A percentile compares a stretch with the other conserved stretches of the same genome.
Evolutionary conservation across 2,888 invertebrate species (phyloP).

Genomic region (Chaitophorus viminalis): DNA sequence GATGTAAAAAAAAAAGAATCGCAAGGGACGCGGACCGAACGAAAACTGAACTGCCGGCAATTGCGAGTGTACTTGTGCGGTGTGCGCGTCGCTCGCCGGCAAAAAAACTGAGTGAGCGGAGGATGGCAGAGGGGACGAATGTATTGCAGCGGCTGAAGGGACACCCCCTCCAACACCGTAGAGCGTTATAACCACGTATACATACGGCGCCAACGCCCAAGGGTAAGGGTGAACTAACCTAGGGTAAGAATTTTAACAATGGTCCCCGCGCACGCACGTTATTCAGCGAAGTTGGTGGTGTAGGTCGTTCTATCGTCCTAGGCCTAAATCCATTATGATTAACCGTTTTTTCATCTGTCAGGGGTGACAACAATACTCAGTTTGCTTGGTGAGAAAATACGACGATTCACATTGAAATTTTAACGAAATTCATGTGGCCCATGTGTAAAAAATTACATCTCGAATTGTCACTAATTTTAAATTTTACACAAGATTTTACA

Average conservation of each 20-base stretch:
- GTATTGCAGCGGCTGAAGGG: constrained; percentile 17
- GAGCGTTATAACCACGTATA: background rate
- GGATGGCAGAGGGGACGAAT: background rate
- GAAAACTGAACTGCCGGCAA: constrained; percentile 35
- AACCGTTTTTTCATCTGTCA: constrained; percentile 50
- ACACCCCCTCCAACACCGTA: constrained; percentile 36
- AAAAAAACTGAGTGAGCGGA: background rate
- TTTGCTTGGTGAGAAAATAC: constrained; percentile 32
- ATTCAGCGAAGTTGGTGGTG: constrained; percentile 1
- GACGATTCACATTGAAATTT: constrained; percentile 39
- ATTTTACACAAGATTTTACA: background rate
- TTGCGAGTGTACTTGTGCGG: constrained; percentile 8
- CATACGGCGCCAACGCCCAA: constrained; percentile 59
- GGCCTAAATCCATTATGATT: constrained; percentile 47
- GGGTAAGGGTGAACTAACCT: constrained; percentile 61
- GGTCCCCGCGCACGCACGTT: constrained; percentile 22
- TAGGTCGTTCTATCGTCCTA: constrained; percentile 26
- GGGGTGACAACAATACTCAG: constrained; percentile 55
- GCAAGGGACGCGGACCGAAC: constrained; percentile 26
- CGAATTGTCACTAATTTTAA: background rate
- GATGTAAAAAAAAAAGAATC: background rate
- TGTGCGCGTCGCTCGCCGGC: constrained; percentile 30
- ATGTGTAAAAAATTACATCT: no score
- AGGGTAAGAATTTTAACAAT: constrained; percentile 62
- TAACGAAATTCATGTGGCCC: constrained; percentile 38